Conservation (phyloP, 2,113 vertebrate genomes). For the Puntigrus tetrazona region DNA sequence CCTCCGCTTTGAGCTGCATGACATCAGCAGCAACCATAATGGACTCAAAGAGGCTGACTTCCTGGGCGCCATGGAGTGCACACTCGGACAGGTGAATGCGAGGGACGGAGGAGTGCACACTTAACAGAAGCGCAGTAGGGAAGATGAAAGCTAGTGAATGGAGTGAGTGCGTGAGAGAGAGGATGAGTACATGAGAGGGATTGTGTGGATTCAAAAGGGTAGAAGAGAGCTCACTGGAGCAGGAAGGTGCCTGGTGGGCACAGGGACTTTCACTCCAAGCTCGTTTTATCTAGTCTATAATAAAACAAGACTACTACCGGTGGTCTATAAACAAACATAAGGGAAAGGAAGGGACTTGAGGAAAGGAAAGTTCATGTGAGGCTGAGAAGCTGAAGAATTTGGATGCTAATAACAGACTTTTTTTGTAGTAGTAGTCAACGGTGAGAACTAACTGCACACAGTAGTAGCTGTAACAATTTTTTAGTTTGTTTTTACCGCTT, state of each 20-base stretch:
- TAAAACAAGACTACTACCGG: neutral
- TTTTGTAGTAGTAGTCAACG: neutral
- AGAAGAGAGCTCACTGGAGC: neutral
- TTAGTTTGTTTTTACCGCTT: neutral
- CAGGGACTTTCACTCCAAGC: slow-evolving; percentile 16
- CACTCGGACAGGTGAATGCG: slow-evolving; percentile 88
- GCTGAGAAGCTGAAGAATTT: neutral
- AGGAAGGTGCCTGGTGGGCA: neutral
- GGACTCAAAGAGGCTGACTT: slow-evolving; percentile 95
- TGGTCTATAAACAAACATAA: slow-evolving; percentile 14
- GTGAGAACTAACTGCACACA: neutral
- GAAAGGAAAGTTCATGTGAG: neutral
- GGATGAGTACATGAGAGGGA: neutral
- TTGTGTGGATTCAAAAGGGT: neutral
- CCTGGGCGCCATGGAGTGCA: slow-evolving; percentile 95
- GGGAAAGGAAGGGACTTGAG: neutral
- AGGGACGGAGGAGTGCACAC: neutral
- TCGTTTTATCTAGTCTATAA: slow-evolving; percentile 14
- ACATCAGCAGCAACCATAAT: slow-evolving; percentile 95
- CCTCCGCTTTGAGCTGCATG: slow-evolving; percentile 91
- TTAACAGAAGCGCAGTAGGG: slow-evolving; percentile 13
- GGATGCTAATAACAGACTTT: neutral
- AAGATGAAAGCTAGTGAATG: neutral
- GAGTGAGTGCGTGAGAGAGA: neutral
- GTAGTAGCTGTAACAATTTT: neutral